These are phyloP conservation scores for Macrobrachium nipponense DNA, from an alignment of 1,140 invertebrate genomes.

Conservation along the genomic window DNA sequence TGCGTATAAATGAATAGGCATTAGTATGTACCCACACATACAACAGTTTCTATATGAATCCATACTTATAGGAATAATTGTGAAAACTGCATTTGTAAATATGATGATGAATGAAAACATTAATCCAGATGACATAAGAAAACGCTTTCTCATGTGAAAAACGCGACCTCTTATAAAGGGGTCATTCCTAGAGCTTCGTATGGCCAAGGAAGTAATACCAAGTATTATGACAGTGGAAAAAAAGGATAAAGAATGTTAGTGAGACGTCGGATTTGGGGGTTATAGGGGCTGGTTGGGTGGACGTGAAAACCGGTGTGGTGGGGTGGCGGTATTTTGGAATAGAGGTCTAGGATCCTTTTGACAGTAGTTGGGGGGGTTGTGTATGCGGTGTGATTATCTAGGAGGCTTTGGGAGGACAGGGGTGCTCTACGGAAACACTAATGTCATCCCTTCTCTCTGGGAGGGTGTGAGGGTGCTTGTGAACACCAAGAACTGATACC, in stretches of 20 bases:
- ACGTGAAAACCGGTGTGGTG: not conserved
- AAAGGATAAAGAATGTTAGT: not conserved
- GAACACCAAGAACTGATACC: too few species aligned
- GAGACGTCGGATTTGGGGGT: not conserved
- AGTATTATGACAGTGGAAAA: not conserved
- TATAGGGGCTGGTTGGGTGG: not conserved
- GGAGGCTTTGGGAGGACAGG: not conserved
- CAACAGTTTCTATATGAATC: not conserved
- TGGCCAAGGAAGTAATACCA: not conserved
- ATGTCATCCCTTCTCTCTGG: too few species aligned
- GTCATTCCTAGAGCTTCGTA: not conserved
- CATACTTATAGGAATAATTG: too few species aligned
- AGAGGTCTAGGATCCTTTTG: not conserved
- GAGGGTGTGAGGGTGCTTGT: too few species aligned
- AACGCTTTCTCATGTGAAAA: not conserved
- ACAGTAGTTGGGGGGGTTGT: not conserved
- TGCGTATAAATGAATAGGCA: not conserved
- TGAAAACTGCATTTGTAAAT: not conserved
- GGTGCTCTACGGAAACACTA: not conserved
- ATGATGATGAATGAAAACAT: not conserved
- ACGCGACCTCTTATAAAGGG: too few species aligned
- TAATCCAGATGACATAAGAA: too few species aligned
- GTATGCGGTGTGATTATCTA: not conserved
- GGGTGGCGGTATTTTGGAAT: not conserved
- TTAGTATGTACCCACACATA: not conserved